Base-by-base conservation (phyloP, 92 coral and sea anemone genomes). In the Heteractis magnifica region DNA sequence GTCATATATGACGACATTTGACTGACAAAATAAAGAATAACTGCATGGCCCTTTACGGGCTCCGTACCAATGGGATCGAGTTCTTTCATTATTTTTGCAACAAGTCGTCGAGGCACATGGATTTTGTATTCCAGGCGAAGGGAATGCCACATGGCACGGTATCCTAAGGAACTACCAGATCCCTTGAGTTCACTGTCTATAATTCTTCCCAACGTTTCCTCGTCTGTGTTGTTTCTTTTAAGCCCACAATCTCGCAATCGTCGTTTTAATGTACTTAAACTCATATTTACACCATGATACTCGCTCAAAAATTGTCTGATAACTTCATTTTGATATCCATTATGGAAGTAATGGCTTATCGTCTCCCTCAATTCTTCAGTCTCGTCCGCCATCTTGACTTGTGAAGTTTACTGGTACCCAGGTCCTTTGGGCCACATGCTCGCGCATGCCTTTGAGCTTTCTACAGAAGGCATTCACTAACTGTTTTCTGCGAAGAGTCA, bases 71-170 rank as follows among this genome's bases (percentile, higher is more conserved):
- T 26, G 26, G 53, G 8, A 56, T 78, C 86, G 52, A 11, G n/a
- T 52, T 52, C 81, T 75, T 65, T 75, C 53, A 79, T 77, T 49
- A 84, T 15, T 56, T 73, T 60, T 65, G 87, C 89, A 77, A 89
- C 92, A 20, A 80, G 70, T n/a, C 83, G 26, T 23, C 82, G 92
- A 59, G 89, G 89, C 20, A 77, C 87, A 65, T 85, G 92, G 0
- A 87, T 68, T 75, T 87, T 71, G 51, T 81, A 72, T 65, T 82
- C 82, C 52, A 87, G 80, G 55, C 87, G 86, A 87, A 82, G 79
- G 56, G 83, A 76, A 85, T 89, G 89, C 92, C 92, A 89, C 80
- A 89, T 86, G 26, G 89, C 56, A 51, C 92, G 85, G 81, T 85
- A 89, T 56, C 92, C 92, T 51, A 85, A 74, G 0, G 86, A 77